Conservation (phyloP, 2,113 vertebrate genomes). For the Oreochromis tanganicae region DNA sequence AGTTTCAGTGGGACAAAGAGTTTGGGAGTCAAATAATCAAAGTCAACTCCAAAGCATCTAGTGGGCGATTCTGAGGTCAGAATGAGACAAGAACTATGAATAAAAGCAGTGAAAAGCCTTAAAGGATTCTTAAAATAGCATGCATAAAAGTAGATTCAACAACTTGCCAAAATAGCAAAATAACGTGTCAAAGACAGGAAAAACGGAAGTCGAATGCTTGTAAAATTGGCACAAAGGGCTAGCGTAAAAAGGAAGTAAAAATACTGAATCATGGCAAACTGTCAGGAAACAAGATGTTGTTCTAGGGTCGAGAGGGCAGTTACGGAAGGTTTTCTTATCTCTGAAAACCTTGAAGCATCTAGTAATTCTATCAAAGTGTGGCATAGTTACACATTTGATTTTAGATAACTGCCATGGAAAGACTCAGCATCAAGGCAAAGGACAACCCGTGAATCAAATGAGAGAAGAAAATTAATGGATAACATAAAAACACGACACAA, state of each 20-base stretch:
- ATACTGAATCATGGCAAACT: not conserved
- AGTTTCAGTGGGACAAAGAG: not conserved
- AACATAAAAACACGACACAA: not conserved
- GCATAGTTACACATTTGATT: not conserved
- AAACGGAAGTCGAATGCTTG: not conserved
- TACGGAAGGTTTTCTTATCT: not conserved
- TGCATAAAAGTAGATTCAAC: not conserved
- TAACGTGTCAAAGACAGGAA: not conserved
- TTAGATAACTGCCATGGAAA: not conserved
- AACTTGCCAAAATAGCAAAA: not conserved
- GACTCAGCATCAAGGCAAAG: not conserved
- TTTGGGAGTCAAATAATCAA: not conserved
- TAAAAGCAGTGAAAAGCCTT: not conserved
- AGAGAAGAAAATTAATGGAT: not conserved
- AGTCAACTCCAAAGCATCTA: not conserved
- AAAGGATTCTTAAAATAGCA: not conserved
- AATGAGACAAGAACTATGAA: not conserved
- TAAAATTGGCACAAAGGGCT: not conserved
- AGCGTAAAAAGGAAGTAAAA: not conserved
- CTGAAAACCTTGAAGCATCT: not conserved
- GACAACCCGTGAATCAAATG: not conserved
- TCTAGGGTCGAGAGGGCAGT: not conserved
- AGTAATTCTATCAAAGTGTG: not conserved
- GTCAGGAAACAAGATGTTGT: not conserved
- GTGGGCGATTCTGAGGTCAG: rapidly evolving